These are phyloP conservation scores for Merluccius polli DNA, from an alignment of 2,797 vertebrate species.

Conservation along the genomic window DNA sequence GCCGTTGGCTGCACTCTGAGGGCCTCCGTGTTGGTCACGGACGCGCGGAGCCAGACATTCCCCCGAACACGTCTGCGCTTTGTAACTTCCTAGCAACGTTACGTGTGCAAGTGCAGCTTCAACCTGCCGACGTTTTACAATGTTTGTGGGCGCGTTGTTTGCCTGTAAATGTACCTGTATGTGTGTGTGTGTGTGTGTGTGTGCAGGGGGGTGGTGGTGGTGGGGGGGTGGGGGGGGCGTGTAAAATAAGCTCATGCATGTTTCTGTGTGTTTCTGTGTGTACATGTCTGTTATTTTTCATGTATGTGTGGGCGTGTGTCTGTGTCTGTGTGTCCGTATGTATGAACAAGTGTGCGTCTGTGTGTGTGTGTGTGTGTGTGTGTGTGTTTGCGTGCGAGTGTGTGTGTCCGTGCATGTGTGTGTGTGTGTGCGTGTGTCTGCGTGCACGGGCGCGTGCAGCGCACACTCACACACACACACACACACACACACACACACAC, in stretches of 20 bases:
- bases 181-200: conserved; percentile 19
- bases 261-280: too few species aligned
- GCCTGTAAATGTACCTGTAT: conserved; percentile 4
- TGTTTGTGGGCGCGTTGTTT: not conserved
- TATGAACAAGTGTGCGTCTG: too few species aligned
- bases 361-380: too few species aligned
- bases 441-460: conserved; percentile 29
- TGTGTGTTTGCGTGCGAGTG: too few species aligned
- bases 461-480: conserved; percentile 29
- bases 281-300: too few species aligned
- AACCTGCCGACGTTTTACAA: conserved; percentile 48
- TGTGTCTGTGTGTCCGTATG: conserved; percentile 10
- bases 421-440: conserved; percentile 8
- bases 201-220: too few species aligned
- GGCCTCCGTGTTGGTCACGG: not conserved
- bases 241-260: too few species aligned
- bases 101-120: conserved; percentile 46
- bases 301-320: conserved; percentile 6
- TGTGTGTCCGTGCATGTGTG: too few species aligned
- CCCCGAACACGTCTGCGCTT: conserved; percentile 4
- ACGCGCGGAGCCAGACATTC: not conserved
- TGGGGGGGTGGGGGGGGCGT: too few species aligned
- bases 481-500: not conserved
- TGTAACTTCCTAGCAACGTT: conserved; percentile 35
- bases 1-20: conserved; percentile 11